Conservation (phyloP, 2,888 invertebrate genomes). For the Antheraea assamensis region DNA sequence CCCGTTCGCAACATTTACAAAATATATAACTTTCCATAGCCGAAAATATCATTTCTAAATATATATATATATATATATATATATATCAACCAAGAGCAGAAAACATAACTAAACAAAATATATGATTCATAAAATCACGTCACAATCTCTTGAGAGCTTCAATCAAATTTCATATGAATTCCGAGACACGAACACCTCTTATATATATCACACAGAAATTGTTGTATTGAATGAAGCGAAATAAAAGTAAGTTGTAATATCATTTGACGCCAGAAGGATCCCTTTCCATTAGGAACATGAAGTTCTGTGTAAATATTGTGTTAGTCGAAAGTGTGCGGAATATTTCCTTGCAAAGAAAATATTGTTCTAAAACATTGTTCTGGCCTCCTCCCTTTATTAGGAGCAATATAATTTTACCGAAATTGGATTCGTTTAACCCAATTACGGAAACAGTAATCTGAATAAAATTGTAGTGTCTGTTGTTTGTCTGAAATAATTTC, state of each 20-base stretch:
- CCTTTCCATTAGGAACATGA: constrained; percentile 7
- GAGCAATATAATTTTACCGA: neutral
- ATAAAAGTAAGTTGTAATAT: constrained; percentile 14
- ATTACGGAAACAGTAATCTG: neutral
- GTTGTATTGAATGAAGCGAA: neutral
- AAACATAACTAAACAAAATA: neutral
- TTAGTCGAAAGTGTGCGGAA: neutral
- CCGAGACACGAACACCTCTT: neutral
- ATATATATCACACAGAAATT: neutral
- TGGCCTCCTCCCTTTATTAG: neutral
- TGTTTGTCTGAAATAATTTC: too few relatives aligned
- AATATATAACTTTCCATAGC: neutral
- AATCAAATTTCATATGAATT: neutral
- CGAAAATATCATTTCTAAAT: too few relatives aligned
- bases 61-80: too few relatives aligned
- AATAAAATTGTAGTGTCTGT: too few relatives aligned
- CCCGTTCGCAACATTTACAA: neutral
- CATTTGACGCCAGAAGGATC: constrained; percentile 11
- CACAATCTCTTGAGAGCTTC: neutral
- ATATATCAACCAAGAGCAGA: neutral
- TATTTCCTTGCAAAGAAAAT: neutral
- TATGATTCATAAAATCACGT: neutral
- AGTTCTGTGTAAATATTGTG: constrained; percentile 9
- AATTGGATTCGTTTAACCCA: neutral
- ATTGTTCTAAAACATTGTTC: constrained; percentile 3